Base-by-base conservation (phyloP, 1,140 invertebrate genomes). In the Drosophila watanabei region DNA sequence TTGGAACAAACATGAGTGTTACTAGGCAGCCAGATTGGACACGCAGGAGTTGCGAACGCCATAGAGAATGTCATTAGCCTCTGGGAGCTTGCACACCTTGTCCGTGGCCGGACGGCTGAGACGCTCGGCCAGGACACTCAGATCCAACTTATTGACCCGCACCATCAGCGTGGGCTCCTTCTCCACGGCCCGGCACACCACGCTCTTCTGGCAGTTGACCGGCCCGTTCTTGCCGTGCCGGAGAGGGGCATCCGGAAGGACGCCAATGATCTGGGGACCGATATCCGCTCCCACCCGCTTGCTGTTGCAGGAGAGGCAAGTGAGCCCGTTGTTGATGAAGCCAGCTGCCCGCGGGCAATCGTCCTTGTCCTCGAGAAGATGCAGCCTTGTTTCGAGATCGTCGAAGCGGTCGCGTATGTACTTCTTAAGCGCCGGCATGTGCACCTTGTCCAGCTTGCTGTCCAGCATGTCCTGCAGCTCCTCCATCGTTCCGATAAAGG, bases 381-480 rank as follows among this genome's bases (percentile, higher is more conserved):
- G 48, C 37, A 93, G 30, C 3, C 83, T 66, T 0, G 8, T 0
- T 5, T 89, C 80, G 37, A 93, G 90, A 8, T 77, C 66, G 6
- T 90, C 73, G 41, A 92, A 90, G 10, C 77, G 89, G 58, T 92
- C 91, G 13, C 80, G 75, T 41, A 93, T 87, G 35, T 92, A 93
- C 24, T 92, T 91, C 59, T 93, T 93, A 0, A 93, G 52, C 0
- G 90, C 87, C 43, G 90, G 82, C 80, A 93, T 87, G 9, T 93
- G 92, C 6, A 83, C 80, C 59, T 93, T 93, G 20, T 93, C 91
- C 57, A 93, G 48, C 56, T 93, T 93, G 20, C 91, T 79, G 64
- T 93, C 92, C 18, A 93, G 66, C 85, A 93, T 93, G 28, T 93
- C 92, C 82, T 93, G 92, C 54, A 93, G 68, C 48, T 93, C 92